Conservation (phyloP, 64 coral and sea anemone species). For the Stylophora pistillata region DNA sequence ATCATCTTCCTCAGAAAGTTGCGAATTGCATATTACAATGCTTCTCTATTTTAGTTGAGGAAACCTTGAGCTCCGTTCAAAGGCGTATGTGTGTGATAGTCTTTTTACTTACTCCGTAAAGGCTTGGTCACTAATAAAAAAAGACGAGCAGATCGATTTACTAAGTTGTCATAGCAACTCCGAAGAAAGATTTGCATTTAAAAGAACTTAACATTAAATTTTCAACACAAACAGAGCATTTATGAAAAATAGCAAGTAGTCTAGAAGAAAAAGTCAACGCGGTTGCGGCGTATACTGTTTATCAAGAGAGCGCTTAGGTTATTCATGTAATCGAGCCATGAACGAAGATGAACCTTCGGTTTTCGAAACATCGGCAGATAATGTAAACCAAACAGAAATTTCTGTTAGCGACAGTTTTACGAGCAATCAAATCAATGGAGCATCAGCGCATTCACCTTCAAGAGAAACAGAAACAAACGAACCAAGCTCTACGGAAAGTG, state of each 20-base stretch:
- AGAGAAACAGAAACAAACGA: not conserved
- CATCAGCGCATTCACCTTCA: not conserved
- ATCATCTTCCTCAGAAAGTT: too few relatives aligned
- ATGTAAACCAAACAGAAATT: not conserved
- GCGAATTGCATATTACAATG: too few relatives aligned
- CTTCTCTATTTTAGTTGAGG: too few relatives aligned
- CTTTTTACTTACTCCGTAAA: not conserved
- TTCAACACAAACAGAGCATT: not conserved
- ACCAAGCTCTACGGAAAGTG: not conserved
- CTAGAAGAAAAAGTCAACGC: too few relatives aligned
- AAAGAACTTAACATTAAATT: constrained; percentile 6
- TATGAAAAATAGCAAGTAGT: not conserved
- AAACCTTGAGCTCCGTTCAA: too few relatives aligned
- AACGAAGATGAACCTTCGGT: not conserved
- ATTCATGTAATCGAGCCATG: not conserved
- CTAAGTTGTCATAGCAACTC: not conserved
- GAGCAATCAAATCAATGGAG: not conserved
- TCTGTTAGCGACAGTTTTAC: not conserved
- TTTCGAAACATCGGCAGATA: not conserved
- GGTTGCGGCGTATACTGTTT: too few relatives aligned
- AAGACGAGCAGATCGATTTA: too few relatives aligned
- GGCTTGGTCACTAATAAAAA: not conserved
- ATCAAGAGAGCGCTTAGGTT: not conserved
- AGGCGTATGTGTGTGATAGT: too few relatives aligned
- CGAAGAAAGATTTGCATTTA: constrained; percentile 8